Evolutionary conservation across 2,888 invertebrate genomes (phyloP), one percentile per base, ranked within the genome.

Genomic region (Rutpela maculata): DNA sequence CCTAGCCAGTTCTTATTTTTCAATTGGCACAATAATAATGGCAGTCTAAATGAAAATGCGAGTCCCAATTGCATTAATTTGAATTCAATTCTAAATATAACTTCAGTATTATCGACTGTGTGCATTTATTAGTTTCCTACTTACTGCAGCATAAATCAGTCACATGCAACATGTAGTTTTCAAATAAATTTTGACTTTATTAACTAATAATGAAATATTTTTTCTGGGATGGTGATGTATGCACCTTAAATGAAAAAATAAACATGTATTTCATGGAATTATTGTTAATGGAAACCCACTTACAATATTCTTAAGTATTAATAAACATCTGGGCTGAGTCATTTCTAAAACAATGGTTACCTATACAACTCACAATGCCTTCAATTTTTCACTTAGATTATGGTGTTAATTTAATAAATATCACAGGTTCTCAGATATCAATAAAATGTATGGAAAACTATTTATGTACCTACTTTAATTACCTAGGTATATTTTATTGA

Each of bases 1-100:
- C 60, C 59, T 67, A 60, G 74, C 67, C 74, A 74, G 74, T 74
- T 67, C 74, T 74, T 74, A 74, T 74, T 74, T 74, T 74, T 59
- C 43, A 70, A 35, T 55, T 56, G 35, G 50, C 38, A 60, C 69
- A 35, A 50, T 69, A 50, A 50, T 50, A 10, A 35, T 43, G 1
- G n/a, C n/a, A 50, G 50, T n/a, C 7, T 50, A 66, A 66, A 73
- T 55, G 35, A 31, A 65, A 66, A 67, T 59, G 50, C 22, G 55
- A 50, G 43, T 43, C n/a, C n/a, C 50, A n/a, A 50, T n/a, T 50
- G n/a, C 15, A 50, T n/a, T 4, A 50, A 50, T 50, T n/a, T n/a
- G n/a, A 50, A 50, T n/a, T n/a, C 15, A n/a, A 6, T 50, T 50
- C 50, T 50, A 50, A 50, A 50, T 50, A 50, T n/a, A 50, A 6